A percentile compares a stretch with the other conserved stretches of the same genome.
Conservation (phyloP, 2,113 vertebrate species). For the Amphilophus citrinellus region DNA sequence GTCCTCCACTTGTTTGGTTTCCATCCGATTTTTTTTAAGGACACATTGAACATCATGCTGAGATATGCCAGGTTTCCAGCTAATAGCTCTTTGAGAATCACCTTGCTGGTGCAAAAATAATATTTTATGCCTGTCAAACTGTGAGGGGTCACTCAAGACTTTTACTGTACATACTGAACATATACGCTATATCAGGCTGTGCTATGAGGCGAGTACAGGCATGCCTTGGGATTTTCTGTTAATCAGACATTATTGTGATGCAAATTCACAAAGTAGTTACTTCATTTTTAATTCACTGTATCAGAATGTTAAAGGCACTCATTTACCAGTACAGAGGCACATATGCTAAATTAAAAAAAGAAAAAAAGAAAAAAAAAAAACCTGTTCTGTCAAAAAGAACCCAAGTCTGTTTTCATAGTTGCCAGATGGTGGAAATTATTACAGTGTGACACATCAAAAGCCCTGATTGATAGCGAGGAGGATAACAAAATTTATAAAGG, state of each 20-base stretch:
- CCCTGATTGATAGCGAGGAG: not conserved
- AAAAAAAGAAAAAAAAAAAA: not conserved
- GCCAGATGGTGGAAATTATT: constrained; percentile 7
- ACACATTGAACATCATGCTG: fast-evolving
- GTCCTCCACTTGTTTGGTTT: not conserved
- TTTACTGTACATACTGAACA: not conserved
- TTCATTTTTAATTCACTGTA: not conserved
- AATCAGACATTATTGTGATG: not conserved
- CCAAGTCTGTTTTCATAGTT: not conserved
- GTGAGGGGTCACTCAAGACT: not conserved
- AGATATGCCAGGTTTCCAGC: not conserved
- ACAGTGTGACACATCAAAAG: not conserved
- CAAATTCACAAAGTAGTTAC: not conserved
- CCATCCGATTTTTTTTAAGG: not conserved
- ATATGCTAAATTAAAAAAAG: fast-evolving
- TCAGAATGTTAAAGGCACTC: not conserved
- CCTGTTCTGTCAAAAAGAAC: not conserved
- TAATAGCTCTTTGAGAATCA: not conserved
- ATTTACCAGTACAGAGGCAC: not conserved
- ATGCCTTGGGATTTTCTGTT: not conserved
- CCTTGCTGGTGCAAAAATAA: not conserved
- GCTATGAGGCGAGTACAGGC: not conserved
- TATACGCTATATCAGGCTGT: not conserved
- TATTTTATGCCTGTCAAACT: not conserved
- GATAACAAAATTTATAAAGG: not conserved